These are phyloP conservation scores for Hemichromis elongatus DNA, from an alignment of 2,113 vertebrate species.

Conservation along the genomic window DNA sequence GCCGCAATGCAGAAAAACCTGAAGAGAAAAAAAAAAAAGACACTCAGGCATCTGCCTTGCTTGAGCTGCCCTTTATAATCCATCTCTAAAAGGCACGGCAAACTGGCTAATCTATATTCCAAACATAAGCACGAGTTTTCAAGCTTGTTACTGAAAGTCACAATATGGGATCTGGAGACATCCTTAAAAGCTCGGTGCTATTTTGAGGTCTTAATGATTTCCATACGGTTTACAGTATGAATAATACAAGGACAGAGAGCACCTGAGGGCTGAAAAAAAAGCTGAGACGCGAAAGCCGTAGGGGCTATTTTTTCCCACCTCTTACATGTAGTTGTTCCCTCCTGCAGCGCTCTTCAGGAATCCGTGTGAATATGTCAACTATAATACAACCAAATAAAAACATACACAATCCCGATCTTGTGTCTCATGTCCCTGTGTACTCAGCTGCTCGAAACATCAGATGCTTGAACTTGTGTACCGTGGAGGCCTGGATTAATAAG, in stretches of 20 bases:
- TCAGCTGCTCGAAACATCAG: constrained; percentile 62
- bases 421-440: constrained; percentile 33
- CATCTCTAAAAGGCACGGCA: constrained; percentile 22
- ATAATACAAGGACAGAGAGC: background rate
- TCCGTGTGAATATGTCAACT: constrained; percentile 15
- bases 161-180: constrained; percentile 22
- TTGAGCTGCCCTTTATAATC: constrained; percentile 40
- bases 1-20: constrained; percentile 50
- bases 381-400: constrained; percentile 11
- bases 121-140: constrained; percentile 35
- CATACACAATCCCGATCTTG: background rate
- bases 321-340: background rate
- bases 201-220: constrained; percentile 4
- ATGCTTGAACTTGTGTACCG: constrained; percentile 35
- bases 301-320: background rate
- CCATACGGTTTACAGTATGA: constrained; percentile 6
- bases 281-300: background rate
- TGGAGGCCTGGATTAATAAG: constrained; percentile 48
- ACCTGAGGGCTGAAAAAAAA: constrained; percentile 18
- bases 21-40: constrained; percentile 23
- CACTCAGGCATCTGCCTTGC: constrained; percentile 43
- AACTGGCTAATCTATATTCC: constrained; percentile 21
- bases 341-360: constrained; percentile 6
- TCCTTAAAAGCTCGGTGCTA: background rate
- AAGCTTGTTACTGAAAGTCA: background rate